These are phyloP conservation scores for Chaetogeoica ovagalla DNA, from an alignment of 2,888 invertebrate genomes.

Conservation along the genomic window DNA sequence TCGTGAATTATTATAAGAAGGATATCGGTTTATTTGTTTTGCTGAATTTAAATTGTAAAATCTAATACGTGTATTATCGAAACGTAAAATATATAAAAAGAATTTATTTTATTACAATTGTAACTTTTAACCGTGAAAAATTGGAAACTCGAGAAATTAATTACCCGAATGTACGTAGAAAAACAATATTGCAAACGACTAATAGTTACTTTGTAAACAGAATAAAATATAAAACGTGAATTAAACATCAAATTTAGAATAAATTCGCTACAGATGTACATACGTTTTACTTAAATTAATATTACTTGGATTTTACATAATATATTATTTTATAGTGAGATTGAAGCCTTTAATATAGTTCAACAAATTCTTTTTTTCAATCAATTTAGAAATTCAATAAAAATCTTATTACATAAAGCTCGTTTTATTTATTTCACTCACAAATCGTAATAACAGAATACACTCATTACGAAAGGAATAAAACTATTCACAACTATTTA, in stretches of 20 bases:
- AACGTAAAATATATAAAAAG: not conserved
- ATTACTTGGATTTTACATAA: not conserved
- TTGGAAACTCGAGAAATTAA: too few relatives aligned
- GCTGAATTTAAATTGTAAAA: not conserved
- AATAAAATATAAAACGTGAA: not conserved
- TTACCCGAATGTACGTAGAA: too few relatives aligned
- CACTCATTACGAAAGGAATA: not conserved
- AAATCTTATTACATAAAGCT: not conserved
- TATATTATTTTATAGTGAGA: not conserved
- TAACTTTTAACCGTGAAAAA: too few relatives aligned
- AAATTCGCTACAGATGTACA: not conserved
- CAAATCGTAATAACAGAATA: not conserved
- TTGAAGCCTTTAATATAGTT: not conserved
- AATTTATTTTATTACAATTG: not conserved
- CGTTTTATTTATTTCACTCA: not conserved
- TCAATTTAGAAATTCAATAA: constrained; percentile 11
- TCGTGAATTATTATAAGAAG: not conserved
- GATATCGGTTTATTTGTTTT: not conserved
- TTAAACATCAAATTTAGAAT: not conserved
- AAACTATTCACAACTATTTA: not conserved
- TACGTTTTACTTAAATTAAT: not conserved
- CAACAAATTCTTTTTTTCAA: not conserved
- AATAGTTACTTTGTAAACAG: too few relatives aligned
- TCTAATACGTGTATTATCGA: not conserved
- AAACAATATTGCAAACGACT: too few relatives aligned